Base-by-base conservation (phyloP, 1,140 invertebrate species). In the Papilio glaucus region DNA sequence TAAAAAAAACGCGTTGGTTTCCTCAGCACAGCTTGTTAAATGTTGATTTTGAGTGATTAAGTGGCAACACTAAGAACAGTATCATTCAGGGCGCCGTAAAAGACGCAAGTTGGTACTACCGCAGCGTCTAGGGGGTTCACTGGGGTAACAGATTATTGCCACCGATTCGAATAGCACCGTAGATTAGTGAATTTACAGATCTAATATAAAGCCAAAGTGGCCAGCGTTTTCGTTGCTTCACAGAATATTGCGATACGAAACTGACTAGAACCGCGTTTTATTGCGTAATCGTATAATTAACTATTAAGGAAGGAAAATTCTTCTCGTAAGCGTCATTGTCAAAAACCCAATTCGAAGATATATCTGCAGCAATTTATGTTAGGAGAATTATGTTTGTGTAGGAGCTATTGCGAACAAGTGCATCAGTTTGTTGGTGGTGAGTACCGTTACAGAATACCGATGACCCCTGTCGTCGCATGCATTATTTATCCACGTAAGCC, bases 401-500 rank as follows among this genome's bases (percentile, higher is more conserved):
- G 26, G 13, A 10, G 33, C 13, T 10, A 69, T 69, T 33, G 67
- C 12, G 13, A 65, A 65, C 62, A 65, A 65, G 62, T 39, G 62
- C 62, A 65, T 65, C 24, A 69, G 67, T 69, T 77, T 60, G 77
- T 78, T 77, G 77, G 76, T 73, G 57, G 78, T 78, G 73, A 67
- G 77, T 74, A 82, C 82, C 69, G 80, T 74, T 77, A 80, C 71
- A 60, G 89, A 88, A 91, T 91, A 88, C 85, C 84, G 85, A 91
- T 91, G 85, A 81, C 83, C 84, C 82, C 81, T 78, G 71, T 74
- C 77, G 71, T 75, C 78, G 80, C 81, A 91, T 91, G 85, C 88
- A 91, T 91, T 91, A 91, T 91, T 89, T 90, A 91, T 91, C 77
- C 82, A 77, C 79, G 85, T 90, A 90, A 91, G 86, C 82, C 86